Conservation (phyloP, 2,888 invertebrate species). For the Seira musarum region DNA sequence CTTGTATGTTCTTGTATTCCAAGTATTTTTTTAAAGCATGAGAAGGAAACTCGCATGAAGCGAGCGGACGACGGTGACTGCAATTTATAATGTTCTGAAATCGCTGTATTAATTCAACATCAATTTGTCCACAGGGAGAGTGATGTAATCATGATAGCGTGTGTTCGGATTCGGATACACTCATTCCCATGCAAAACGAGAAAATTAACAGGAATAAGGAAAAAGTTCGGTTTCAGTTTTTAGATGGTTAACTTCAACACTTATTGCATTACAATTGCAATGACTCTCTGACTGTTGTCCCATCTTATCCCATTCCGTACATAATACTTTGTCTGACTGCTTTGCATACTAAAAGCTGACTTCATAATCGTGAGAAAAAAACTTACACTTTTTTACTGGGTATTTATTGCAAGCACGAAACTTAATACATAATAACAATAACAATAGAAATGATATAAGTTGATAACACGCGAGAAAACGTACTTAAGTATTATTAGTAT, state of each 20-base stretch:
- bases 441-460: neutral
- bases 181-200: too few relatives aligned
- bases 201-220: too few relatives aligned
- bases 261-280: too few relatives aligned
- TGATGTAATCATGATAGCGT: neutral
- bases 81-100: neutral
- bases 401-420: neutral
- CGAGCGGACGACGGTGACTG: neutral
- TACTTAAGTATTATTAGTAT: too few relatives aligned
- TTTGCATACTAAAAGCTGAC: too few relatives aligned
- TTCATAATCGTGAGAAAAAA: conserved; percentile 1
- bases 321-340: too few relatives aligned
- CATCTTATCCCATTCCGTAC: too few relatives aligned
- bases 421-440: conserved; percentile 10
- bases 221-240: too few relatives aligned
- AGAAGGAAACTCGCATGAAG: neutral
- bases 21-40: neutral
- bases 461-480: neutral
- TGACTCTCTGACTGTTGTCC: too few relatives aligned
- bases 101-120: neutral
- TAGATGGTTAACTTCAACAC: too few relatives aligned
- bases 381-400: neutral
- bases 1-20: neutral
- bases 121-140: neutral
- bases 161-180: too few relatives aligned